A percentile compares a stretch with the other conserved stretches of the same genome.
Evolutionary conservation across 2,797 vertebrate species (phyloP).

Genomic region (Anniella stebbinsi): DNA sequence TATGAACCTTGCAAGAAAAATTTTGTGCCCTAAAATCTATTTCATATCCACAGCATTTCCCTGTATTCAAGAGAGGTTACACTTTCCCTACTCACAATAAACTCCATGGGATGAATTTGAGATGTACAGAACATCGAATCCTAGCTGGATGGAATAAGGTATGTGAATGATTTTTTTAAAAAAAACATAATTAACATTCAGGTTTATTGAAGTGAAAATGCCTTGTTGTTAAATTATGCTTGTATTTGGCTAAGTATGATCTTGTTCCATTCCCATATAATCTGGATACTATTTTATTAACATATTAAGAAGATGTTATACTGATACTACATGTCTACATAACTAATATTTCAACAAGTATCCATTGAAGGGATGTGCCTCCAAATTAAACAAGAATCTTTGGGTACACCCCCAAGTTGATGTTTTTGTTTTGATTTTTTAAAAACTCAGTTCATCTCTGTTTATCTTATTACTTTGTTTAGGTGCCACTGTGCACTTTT

Average conservation of each 20-base stretch:
- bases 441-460: constrained; percentile 3
- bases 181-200: neutral
- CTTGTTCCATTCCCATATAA: neutral
- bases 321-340: neutral
- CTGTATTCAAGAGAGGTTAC: neutral
- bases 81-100: neutral
- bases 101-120: neutral
- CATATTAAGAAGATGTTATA: neutral
- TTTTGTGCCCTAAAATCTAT: neutral
- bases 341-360: neutral
- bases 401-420: neutral
- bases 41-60: neutral
- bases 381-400: neutral
- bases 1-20: neutral
- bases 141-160: neutral
- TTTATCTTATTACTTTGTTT: constrained; percentile 35
- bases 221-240: neutral
- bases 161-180: neutral
- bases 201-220: neutral
- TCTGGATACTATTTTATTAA: neutral
- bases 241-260: neutral
- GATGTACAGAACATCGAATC: too few species aligned
- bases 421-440: neutral
- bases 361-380: neutral
- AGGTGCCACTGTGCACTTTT: constrained; percentile 30